Evolutionary conservation across 2,797 vertebrate species (phyloP).

Genomic region (Rallus crepitans): DNA sequence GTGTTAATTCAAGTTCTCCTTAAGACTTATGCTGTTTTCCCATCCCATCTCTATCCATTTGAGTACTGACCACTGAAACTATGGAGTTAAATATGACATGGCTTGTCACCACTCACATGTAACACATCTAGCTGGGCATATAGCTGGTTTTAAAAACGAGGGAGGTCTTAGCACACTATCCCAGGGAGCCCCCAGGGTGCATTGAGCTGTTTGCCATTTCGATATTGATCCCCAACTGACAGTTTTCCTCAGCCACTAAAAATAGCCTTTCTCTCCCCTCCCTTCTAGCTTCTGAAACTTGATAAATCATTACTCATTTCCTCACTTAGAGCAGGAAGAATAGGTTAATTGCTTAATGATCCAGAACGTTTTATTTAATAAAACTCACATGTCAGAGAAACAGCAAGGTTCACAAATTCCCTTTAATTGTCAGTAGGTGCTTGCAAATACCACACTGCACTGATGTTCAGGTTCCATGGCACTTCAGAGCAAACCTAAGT

Average conservation of each 20-base stretch:
- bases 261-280: background rate
- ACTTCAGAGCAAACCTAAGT: background rate
- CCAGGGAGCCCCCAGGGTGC: background rate
- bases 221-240: background rate
- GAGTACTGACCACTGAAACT: background rate
- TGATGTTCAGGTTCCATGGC: background rate
- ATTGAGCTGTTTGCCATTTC: background rate
- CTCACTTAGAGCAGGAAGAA: background rate
- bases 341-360: background rate
- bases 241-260: background rate
- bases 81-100: background rate
- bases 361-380: background rate
- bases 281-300: background rate
- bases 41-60: background rate
- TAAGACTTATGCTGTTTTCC: background rate
- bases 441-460: background rate
- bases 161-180: accelerated
- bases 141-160: background rate
- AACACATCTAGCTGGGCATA: background rate
- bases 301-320: background rate
- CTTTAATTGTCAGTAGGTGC: background rate
- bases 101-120: background rate
- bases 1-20: background rate
- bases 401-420: background rate
- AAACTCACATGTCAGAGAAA: background rate